Percentiles rank a stretch among this genome's conserved stretches.
These are phyloP conservation scores for Clanis bilineata DNA, from an alignment of 2,888 invertebrate species.

Conservation along the genomic window DNA sequence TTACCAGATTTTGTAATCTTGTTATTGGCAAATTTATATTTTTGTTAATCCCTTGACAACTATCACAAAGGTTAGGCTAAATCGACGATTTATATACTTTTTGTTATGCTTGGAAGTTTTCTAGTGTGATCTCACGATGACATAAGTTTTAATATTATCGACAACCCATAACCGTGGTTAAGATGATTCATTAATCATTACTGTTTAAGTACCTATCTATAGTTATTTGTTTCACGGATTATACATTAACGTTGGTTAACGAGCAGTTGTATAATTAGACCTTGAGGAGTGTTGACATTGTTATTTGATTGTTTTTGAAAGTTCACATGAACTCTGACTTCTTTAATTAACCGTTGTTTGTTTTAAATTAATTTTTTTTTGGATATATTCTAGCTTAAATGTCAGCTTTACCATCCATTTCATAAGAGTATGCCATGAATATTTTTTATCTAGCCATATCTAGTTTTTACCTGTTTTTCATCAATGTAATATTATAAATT, in stretches of 20 bases:
- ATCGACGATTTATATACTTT: too few relatives aligned
- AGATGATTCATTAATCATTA: conserved; percentile 11
- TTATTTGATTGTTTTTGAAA: neutral
- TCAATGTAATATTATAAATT: too few relatives aligned
- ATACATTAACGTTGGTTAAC: neutral
- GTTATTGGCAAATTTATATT: conserved; percentile 26
- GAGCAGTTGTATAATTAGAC: neutral
- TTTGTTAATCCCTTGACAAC: conserved; percentile 18
- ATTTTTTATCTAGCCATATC: too few relatives aligned
- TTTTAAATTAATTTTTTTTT: too few relatives aligned
- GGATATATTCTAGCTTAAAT: too few relatives aligned
- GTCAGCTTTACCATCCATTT: too few relatives aligned
- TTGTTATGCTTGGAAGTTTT: too few relatives aligned
- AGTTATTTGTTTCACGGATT: neutral
- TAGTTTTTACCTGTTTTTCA: too few relatives aligned
- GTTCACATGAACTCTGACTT: neutral
- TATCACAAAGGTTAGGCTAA: neutral
- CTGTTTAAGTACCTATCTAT: conserved; percentile 5
- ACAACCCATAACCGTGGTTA: neutral
- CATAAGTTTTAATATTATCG: conserved; percentile 22
- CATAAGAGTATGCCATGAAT: too few relatives aligned
- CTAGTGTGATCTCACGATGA: conserved; percentile 27
- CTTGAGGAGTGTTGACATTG: neutral
- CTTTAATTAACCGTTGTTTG: too few relatives aligned
- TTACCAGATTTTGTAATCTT: conserved; percentile 42